phyloP scores from a whole-genome alignment of 2,113 vertebrate genomes.

The Epinephelus lanceolatus region DNA sequence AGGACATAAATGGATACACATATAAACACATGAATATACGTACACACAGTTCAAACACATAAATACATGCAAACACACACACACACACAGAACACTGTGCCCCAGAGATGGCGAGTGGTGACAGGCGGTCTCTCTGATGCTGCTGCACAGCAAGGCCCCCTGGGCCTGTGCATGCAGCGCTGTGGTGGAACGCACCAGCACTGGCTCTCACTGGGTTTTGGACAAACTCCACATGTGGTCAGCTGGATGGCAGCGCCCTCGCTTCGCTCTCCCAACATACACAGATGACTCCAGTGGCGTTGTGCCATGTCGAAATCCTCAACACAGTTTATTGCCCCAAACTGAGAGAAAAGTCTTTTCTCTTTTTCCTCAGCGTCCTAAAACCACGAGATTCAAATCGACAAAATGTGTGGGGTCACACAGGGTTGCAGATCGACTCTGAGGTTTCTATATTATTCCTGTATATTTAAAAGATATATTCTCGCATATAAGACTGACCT shows the following conservation, averaged over 20 bases:
- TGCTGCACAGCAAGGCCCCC: constrained; percentile 54
- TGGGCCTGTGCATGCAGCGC: constrained; percentile 67
- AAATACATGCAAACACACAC: constrained; percentile 2
- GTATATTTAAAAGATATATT: neutral
- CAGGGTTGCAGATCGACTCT: neutral
- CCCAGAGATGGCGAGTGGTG: constrained; percentile 51
- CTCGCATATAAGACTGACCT: neutral
- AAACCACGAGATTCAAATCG: neutral
- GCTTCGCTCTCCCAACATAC: constrained; percentile 59
- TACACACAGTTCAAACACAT: neutral
- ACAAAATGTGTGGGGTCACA: neutral
- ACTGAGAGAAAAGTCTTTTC: constrained; percentile 11
- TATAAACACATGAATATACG: constrained; percentile 4
- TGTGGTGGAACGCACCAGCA: constrained; percentile 70
- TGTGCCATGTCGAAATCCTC: constrained; percentile 47
- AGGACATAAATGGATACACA: constrained; percentile 36
- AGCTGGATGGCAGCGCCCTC: constrained; percentile 73
- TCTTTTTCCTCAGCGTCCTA: constrained; percentile 9
- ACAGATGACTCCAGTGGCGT: constrained; percentile 55
- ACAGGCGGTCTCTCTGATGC: constrained; percentile 70
- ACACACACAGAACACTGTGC: neutral
- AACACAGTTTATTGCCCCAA: constrained; percentile 19
- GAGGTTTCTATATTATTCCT: neutral
- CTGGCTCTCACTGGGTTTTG: constrained; percentile 62
- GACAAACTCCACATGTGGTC: constrained; percentile 73